Base-by-base conservation (phyloP, 2,113 vertebrate genomes). In the Loxodonta africana region DNA sequence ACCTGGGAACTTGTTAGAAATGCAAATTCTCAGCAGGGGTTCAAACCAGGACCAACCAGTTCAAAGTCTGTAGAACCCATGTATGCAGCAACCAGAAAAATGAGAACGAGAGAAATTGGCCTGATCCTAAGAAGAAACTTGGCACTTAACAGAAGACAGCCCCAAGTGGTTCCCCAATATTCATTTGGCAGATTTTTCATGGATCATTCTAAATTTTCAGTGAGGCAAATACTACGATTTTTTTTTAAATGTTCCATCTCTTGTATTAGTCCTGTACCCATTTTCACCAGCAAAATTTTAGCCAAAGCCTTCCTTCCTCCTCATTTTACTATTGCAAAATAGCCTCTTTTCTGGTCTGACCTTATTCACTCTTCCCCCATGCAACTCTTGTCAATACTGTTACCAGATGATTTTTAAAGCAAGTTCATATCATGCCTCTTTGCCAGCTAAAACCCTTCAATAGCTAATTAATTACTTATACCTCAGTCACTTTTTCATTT, bases 211-310 rank as follows among this genome's bases (percentile, higher is more conserved):
- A 89, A 60, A n/a, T 48, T 88, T 77, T 77, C 8, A 33, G 25
- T 78, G 26, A 51, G 81, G 37, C 25, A 71, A 93, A 88, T 60
- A 57, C 11, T 60, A 46, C 83, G 57, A 69, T 57, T 48, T 93
- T 57, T 48, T 93, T 77, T 65, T 77, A 37, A 88, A 2, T 63
- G 60, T 14, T 74, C 41, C 26, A 41, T 25, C 57, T 57, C 81
- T 88, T 37, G 18, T 88, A 60, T 83, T 77, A 76, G 23, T 69
- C 51, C 48, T 51, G 57, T 71, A 89, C 67, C 17, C 30, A 83
- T 88, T 83, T 88, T 60, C 48, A 86, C 92, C 51, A 83, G 76
- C 60, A 88, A 77, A 78, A 88, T 83, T 11, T 53, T 77, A 46
- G 44, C 28, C 44, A 77, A 69, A 86, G 18, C 23, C 5, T 93